Base-by-base conservation (phyloP, 2,113 vertebrate species). In the Ploceus nigricollis region DNA sequence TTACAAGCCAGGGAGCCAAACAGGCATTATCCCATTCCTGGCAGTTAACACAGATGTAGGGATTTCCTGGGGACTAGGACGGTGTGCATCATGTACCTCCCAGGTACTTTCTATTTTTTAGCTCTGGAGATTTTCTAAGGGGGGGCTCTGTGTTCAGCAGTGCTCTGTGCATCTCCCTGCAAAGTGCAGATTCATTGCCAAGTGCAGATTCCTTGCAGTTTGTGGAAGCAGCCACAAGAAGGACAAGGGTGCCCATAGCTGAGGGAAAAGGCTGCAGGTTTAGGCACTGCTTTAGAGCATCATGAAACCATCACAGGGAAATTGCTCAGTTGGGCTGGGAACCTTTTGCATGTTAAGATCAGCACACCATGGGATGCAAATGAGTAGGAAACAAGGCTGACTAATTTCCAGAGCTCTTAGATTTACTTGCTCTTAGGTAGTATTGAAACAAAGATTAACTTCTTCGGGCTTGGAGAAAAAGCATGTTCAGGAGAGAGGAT, bases 401-500 rank as follows among this genome's bases (percentile, higher is more conserved):
- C 69, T 95, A 0, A 65, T 87, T 77, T 93, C 45, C 64, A 87
- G 68, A 69, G 50, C 69, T 78, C 30, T 65, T 69, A 28, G 33
- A 21, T 79, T 50, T 57, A 14, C 11, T 68, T 88, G 10, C 19
- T 79, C 18, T 37, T 28, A 28, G 0, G 0, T 40, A 33, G 13
- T 45, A 58, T 20, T 86, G 48, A 63, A 88, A 40, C 20, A 58
- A 66, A 63, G 9, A 18, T 33, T 53, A n/a, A 23, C 5, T 42
- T 44, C 19, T 63, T 48, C 1, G 2, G 47, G 19, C 42, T 58
- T 68, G 28, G 13, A 75, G 12, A 57, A n/a, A 42, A 82, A 42
- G 19, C 1, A 0, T 23, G 5, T 72, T 72, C 39, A 69, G 60
- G 17, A 56, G 39, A 79, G 24, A 71, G 13, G 10, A 1, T 0